Base-by-base conservation (phyloP, 2,797 vertebrate genomes). In the Zenarchopterus dispar region DNA sequence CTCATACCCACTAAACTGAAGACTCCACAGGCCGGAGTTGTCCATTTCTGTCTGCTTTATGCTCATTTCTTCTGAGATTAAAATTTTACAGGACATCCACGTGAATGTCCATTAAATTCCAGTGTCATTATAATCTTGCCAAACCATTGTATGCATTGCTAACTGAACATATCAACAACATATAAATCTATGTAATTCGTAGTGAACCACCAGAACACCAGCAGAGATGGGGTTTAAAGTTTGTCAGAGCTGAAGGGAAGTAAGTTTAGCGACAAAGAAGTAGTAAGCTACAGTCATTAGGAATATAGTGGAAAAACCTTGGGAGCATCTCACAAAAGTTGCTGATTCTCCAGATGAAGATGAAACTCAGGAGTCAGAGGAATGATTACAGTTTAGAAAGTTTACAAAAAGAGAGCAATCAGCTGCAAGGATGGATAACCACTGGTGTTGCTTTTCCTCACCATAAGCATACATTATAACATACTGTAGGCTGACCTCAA, bases 341-440 rank as follows among this genome's bases (percentile, higher is more conserved):
- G 22, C 16, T 23, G 56, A 48, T 18, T 9, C 22, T 48, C 16
- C 17, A 59, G 46, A 48, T 17, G 21, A 48, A 59, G 36, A 39
- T 23, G 19, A 21, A 36, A 22, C 8, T 23, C 16, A 22, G 43
- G 13, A 23, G 13, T 39, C 36, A 39, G 36, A 39, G 11, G 4
- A 39, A 39, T 39, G 19, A 39, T 39, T 48, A 24, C n/a, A 15
- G 45, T 36, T 44, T 58, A 21, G 36, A 24, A 42, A 58, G 36
- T 39, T 39, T 39, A 39, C 11, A 39, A 39, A 39, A 58, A 48
- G 31, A 59, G 23, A 39, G 22, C 45, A 47, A 58, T 31, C 23
- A 56, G 17, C 19, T 39, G 5, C 13, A 17, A 48, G 45, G 19
- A 39, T 18, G 23, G 39, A 56, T 55, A n/a, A 56, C 22, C 18